Evolutionary conservation across 2,113 vertebrate genomes (phyloP), one percentile per base, ranked within the genome.

Genomic region (Bubo scandiacus): DNA sequence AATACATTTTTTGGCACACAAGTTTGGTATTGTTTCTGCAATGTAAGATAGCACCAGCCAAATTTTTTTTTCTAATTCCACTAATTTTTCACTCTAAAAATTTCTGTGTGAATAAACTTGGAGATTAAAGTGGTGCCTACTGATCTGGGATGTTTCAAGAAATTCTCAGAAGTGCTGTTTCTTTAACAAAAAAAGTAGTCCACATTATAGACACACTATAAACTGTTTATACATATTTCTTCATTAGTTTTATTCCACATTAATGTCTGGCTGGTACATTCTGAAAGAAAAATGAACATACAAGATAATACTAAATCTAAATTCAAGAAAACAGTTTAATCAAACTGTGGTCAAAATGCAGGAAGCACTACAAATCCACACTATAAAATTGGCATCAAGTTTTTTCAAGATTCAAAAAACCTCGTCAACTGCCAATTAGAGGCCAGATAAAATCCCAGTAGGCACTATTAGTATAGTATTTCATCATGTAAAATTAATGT

Each of bases 281-380:
- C 77, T 63, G 15, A 94, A 94, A 73, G 36, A 58, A 93, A 90
- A 94, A 71, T n/a, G 15, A 73, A 54, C 21, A 77, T 67, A 75
- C 10, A 78, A 83, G 57, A 54, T 45, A 83, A 80, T n/a, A 74
- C 15, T 80, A 82, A 73, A 73, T 66, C 21, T 62, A 78, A 65
- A 89, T 90, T 93, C 82, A 91, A 85, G 32, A 82, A 85, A 85
- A 72, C 15, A 57, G 71, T 73, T 91, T 62, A 78, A 91, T 88
- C 29, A 68, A 81, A 67, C 38, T 80, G 17, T 47, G n/a, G 30
- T 51, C 81, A 84, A 87, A 79, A 59, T 85, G 40, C 71, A 90
- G 47, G 27, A 54, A 58, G 6, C 8, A 27, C 32, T 74, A 68
- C 72, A 90, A 87, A 91, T 83, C 65, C 70, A 73, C 42, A 47